A percentile compares a stretch with the other conserved stretches of the same genome.
These are phyloP conservation scores for Megaceryle alcyon DNA, from an alignment of 2,797 vertebrate genomes.

Conservation along the genomic window DNA sequence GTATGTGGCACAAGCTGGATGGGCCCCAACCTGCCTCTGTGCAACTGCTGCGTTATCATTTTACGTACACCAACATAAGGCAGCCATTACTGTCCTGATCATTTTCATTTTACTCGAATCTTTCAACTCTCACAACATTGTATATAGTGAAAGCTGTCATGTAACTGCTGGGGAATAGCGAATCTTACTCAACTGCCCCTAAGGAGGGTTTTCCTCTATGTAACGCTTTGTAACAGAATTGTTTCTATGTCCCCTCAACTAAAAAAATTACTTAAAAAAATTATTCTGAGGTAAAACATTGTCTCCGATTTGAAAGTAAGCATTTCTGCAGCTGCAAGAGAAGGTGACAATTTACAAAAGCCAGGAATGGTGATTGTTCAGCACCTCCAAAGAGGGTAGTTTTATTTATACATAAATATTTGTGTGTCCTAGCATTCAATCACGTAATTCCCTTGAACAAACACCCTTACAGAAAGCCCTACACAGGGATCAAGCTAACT, in stretches of 20 bases:
- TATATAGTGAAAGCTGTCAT: not conserved
- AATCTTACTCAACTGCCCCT: not conserved
- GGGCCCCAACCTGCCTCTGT: not conserved
- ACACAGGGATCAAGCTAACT: not conserved
- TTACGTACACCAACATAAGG: not conserved
- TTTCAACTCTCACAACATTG: rapidly evolving
- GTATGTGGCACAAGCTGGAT: rapidly evolving
- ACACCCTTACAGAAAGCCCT: not conserved
- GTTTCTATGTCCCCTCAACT: not conserved
- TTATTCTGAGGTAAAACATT: not conserved
- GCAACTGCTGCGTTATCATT: not conserved
- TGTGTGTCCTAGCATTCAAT: not conserved
- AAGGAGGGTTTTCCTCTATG: not conserved
- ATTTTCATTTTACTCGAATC: not conserved
- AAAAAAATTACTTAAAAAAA: not conserved
- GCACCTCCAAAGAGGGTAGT: not conserved
- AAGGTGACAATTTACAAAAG: not conserved
- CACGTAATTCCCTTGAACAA: not conserved
- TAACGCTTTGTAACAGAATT: not conserved
- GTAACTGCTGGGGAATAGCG: not conserved
- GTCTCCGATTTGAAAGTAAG: not conserved
- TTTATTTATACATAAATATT: not conserved
- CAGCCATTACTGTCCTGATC: rapidly evolving
- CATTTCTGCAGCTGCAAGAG: not conserved
- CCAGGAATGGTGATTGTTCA: not conserved